Evolutionary conservation across 2,888 invertebrate genomes (phyloP), one percentile per base, ranked within the genome.

Genomic region (Eucera pruinosa): DNA sequence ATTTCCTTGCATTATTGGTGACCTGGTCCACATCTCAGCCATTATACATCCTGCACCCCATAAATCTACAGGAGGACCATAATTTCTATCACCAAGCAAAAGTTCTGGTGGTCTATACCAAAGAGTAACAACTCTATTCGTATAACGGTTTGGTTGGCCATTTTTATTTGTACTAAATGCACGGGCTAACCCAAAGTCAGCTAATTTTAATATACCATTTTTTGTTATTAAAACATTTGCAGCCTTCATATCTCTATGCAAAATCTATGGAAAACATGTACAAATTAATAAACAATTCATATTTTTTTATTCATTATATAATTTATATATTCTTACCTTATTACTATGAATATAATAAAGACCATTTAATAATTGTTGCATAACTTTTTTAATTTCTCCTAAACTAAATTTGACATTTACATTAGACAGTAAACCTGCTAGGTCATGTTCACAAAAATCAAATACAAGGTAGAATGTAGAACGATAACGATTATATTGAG

Each of bases 1-100:
- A 60, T 97, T 97, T 20, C 99, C 99, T 93, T 97, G 97, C 97
- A 98, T 97, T 75, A 98, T 97, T 0, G 98, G 99, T 4, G 96
- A 96, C 82, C 95, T 93, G 0, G 98, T 99, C 99, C 99, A 99
- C 98, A 99, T 98, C 93, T 99, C 99, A 0, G 99, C 99, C 99
- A 99, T 99, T 79, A 99, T 99, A 91, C 99, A 99, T 0, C 99
- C 99, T 0, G 98, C 99, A 0, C 97, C 97, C 97, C 97, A 97
- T 93, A 99, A 95, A 93, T 99, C 99, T 15, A 99, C 98, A 0
- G 98, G 97, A 0, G 99, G 98, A 0, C 98, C 98, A 89, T 99
- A 99, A 93, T 98, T 98, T 15, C 99, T 94, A 88, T 98, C 97
- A 41, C 98, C 96, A 7, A 96, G 91, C 15, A 96, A 90, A 25